Evolutionary conservation across 2,888 invertebrate species (phyloP).

Genomic region (Sinohyriopsis cumingii): DNA sequence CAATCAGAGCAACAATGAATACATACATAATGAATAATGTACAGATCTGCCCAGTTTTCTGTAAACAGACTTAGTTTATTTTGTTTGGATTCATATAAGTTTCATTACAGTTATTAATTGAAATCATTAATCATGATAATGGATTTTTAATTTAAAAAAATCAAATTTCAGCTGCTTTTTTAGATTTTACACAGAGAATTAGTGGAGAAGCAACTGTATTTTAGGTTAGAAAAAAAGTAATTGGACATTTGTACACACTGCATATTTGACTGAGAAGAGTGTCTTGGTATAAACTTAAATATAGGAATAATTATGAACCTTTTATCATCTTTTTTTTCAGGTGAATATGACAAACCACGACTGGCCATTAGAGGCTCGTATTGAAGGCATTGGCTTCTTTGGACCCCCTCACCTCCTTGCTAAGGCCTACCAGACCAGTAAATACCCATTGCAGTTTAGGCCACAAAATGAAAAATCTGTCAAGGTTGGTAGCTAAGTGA

Average conservation of each 20-base stretch:
- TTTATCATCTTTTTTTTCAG: conserved; percentile 42
- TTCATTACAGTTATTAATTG: no score
- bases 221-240: background rate
- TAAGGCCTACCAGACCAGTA: conserved; percentile 63
- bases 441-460: conserved; percentile 68
- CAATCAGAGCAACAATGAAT: no score
- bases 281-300: background rate
- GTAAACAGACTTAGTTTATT: no score
- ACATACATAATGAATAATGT: no score
- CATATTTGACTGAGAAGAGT: background rate
- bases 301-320: background rate
- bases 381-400: conserved; percentile 65
- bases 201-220: no score
- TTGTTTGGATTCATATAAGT: no score
- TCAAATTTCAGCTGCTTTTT: no score
- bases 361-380: conserved; percentile 65
- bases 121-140: no score
- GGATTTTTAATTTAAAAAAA: no score
- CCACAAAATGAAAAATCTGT: conserved; percentile 65
- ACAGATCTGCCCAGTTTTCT: no score
- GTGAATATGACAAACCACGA: conserved; percentile 68
- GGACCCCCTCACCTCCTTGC: conserved; percentile 65
- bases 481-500: conserved; percentile 33
- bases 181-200: no score
- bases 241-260: no score